These are phyloP conservation scores for Lymantria monacha DNA, from an alignment of 2,888 invertebrate genomes.

Conservation along the genomic window DNA sequence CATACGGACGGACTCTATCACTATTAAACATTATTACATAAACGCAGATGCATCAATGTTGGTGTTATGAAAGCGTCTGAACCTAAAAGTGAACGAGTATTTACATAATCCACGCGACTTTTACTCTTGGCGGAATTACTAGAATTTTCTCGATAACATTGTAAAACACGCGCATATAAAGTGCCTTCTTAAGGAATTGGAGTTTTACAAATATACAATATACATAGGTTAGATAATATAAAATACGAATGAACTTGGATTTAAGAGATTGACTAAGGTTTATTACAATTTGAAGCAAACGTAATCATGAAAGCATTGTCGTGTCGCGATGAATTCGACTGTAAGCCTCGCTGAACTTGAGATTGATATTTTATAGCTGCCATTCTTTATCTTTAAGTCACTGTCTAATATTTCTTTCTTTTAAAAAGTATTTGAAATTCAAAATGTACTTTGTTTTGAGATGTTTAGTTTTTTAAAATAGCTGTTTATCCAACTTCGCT, in stretches of 20 bases:
- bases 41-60: no score
- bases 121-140: background rate
- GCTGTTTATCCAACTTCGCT: no score
- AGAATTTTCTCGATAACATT: background rate
- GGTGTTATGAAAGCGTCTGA: background rate
- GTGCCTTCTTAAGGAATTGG: background rate
- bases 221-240: conserved; percentile 35
- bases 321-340: conserved; percentile 39
- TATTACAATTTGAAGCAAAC: conserved; percentile 27
- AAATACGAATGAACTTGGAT: conserved; percentile 24
- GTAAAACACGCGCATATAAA: background rate
- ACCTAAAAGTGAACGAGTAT: background rate
- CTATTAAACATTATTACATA: no score
- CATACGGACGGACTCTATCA: no score
- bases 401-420: background rate
- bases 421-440: background rate
- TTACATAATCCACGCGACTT: background rate
- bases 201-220: conserved; percentile 7
- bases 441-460: background rate
- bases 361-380: conserved; percentile 11
- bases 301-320: conserved; percentile 62
- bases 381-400: background rate
- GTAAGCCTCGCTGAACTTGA: conserved; percentile 14
- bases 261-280: conserved; percentile 33
- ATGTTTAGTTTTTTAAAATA: no score